These are phyloP conservation scores for Enteromius mattozi DNA, from an alignment of 2,797 vertebrate species.

Conservation along the genomic window DNA sequence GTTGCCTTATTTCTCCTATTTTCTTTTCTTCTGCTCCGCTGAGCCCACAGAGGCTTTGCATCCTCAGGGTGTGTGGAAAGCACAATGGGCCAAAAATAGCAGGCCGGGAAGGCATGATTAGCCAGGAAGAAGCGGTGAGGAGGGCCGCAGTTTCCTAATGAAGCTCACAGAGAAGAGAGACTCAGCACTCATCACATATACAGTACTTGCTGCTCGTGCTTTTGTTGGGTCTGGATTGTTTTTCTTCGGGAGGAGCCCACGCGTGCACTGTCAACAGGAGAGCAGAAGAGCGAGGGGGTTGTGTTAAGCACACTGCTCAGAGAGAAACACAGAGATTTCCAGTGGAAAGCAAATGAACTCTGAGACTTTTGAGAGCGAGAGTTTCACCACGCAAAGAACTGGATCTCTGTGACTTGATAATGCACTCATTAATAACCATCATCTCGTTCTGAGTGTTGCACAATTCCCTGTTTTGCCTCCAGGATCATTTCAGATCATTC, in stretches of 20 bases:
- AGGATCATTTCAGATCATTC: conserved; percentile 14
- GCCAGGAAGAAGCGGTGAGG: conserved; percentile 36
- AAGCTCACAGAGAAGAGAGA: neutral
- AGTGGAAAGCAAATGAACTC: neutral
- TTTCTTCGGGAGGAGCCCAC: conserved; percentile 12
- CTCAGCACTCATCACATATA: neutral
- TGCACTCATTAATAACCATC: conserved; percentile 2
- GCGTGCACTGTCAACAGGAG: neutral
- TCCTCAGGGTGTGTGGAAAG: conserved; percentile 41
- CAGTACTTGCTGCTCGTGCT: neutral
- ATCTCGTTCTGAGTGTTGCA: neutral
- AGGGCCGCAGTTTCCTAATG: conserved; percentile 23
- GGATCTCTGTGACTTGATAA: neutral
- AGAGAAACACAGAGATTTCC: neutral
- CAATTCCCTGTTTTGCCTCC: neutral
- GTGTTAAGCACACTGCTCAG: conserved; percentile 3
- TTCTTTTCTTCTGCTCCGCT: conserved; percentile 39
- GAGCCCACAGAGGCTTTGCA: conserved; percentile 20
- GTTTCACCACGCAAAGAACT: neutral
- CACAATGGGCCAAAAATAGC: conserved; percentile 60
- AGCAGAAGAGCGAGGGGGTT: conserved; percentile 2
- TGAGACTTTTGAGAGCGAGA: neutral
- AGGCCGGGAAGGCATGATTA: conserved; percentile 46
- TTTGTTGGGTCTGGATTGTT: conserved; percentile 7
- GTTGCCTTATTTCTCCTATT: neutral